These are phyloP conservation scores for Brachyopa scutellaris DNA, from an alignment of 2,888 invertebrate genomes.

Conservation along the genomic window DNA sequence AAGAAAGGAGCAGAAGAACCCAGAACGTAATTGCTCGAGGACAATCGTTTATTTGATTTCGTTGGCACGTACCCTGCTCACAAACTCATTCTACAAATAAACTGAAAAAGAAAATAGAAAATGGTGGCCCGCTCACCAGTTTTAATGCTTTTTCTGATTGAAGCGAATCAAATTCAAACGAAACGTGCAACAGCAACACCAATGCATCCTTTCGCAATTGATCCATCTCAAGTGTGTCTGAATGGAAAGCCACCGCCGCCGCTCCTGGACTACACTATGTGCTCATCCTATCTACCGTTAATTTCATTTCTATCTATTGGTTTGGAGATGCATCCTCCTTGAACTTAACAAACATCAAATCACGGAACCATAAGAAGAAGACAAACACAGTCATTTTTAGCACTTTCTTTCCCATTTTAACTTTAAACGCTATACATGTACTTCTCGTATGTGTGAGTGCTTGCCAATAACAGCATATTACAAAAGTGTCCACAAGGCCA, in stretches of 20 bases:
- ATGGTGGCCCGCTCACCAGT: constrained; percentile 25
- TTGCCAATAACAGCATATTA: constrained; percentile 42
- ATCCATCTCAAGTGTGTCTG: constrained; percentile 34
- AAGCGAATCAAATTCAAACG: constrained; percentile 58
- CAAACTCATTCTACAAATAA: constrained; percentile 47
- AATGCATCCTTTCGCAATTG: constrained; percentile 59
- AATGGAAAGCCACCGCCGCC: constrained; percentile 32
- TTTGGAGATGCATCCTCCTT: constrained; percentile 29
- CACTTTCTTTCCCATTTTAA: constrained; percentile 19
- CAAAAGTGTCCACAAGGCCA: constrained; percentile 43
- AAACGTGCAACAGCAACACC: constrained; percentile 58
- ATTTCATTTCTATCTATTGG: constrained; percentile 31
- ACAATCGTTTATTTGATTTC: constrained; percentile 63
- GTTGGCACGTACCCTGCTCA: constrained; percentile 42
- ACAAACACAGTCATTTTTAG: constrained; percentile 47
- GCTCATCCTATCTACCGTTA: neutral
- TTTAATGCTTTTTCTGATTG: constrained; percentile 67
- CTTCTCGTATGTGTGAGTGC: neutral
- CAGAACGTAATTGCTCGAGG: constrained; percentile 43
- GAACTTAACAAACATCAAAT: constrained; percentile 52
- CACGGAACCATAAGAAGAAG: constrained; percentile 34
- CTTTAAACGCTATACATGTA: constrained; percentile 14
- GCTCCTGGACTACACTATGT: neutral
- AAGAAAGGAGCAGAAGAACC: constrained; percentile 22
- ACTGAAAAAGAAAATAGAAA: neutral